These are phyloP conservation scores for Centroberyx gerrardi DNA, from an alignment of 2,797 vertebrate genomes.

Conservation along the genomic window DNA sequence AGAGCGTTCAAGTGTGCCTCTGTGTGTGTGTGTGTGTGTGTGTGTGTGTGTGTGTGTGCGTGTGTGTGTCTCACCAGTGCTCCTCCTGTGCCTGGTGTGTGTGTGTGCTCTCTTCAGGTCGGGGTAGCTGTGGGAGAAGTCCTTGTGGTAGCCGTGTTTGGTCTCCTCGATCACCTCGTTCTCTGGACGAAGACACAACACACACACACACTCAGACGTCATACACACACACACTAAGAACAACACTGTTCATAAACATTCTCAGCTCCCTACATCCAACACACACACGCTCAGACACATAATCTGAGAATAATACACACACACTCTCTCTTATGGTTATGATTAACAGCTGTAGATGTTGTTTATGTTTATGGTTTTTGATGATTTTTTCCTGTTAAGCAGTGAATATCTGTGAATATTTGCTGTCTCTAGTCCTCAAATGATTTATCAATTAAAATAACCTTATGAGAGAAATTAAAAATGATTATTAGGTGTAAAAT, in stretches of 20 bases:
- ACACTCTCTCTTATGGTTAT: no score
- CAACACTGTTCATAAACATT: slow-evolving; percentile 23
- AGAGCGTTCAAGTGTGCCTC: background rate
- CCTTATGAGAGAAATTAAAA: no score
- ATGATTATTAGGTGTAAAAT: no score
- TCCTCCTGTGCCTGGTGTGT: slow-evolving; percentile 91
- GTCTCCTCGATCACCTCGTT: slow-evolving; percentile 89
- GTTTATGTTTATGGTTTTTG: no score
- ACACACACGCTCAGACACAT: background rate
- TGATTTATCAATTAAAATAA: no score
- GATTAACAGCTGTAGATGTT: no score
- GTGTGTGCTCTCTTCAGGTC: slow-evolving; percentile 87
- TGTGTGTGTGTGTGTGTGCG: slow-evolving; percentile 25
- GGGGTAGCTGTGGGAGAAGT: slow-evolving; percentile 84
- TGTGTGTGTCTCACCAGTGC: slow-evolving; percentile 87
- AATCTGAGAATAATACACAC: no score
- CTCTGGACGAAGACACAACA: slow-evolving; percentile 72
- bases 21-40: slow-evolving; percentile 11
- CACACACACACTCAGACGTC: slow-evolving; percentile 24
- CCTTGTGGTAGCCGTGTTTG: slow-evolving; percentile 87
- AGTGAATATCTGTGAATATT: no score
- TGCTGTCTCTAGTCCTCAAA: no score
- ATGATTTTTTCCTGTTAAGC: no score
- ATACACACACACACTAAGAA: slow-evolving; percentile 23
- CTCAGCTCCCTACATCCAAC: slow-evolving; percentile 1